Evolutionary conservation across 2,888 invertebrate genomes (phyloP).

Genomic region (Spicauda simplicius): DNA sequence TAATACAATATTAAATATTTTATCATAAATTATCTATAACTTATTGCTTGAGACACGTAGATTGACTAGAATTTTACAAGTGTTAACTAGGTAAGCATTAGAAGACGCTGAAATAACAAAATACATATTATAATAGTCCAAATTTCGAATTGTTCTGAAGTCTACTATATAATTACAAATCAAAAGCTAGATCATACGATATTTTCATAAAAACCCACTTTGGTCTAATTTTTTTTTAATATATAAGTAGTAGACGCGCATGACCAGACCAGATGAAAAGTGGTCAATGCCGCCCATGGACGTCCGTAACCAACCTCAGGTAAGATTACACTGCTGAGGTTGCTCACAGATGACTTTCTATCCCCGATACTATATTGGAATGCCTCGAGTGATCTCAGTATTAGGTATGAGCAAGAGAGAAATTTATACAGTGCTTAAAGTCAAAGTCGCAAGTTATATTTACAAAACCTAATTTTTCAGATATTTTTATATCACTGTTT

Average conservation of each 20-base stretch:
- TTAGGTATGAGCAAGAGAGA: background rate
- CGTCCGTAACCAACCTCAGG: too few species aligned
- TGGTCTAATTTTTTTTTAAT: too few species aligned
- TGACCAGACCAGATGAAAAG: too few species aligned
- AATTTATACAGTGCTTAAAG: background rate
- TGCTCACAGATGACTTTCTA: too few species aligned
- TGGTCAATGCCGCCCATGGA: too few species aligned
- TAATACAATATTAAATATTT: constrained; percentile 22
- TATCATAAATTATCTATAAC: constrained; percentile 38
- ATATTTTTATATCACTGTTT: background rate
- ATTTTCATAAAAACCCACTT: background rate
- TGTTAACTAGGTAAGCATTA: constrained; percentile 3
- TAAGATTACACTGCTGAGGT: too few species aligned
- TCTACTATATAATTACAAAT: background rate
- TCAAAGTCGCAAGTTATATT: too few species aligned
- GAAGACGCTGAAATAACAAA: background rate
- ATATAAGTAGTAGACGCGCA: too few species aligned
- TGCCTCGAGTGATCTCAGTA: background rate
- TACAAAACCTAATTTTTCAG: background rate
- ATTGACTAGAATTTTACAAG: constrained; percentile 39
- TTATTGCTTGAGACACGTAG: constrained; percentile 71
- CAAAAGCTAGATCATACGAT: background rate
- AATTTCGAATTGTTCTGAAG: background rate
- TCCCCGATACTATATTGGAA: too few species aligned
- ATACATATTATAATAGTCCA: background rate